These are phyloP conservation scores for Blera fallax DNA, from an alignment of 2,888 invertebrate species.

Conservation along the genomic window DNA sequence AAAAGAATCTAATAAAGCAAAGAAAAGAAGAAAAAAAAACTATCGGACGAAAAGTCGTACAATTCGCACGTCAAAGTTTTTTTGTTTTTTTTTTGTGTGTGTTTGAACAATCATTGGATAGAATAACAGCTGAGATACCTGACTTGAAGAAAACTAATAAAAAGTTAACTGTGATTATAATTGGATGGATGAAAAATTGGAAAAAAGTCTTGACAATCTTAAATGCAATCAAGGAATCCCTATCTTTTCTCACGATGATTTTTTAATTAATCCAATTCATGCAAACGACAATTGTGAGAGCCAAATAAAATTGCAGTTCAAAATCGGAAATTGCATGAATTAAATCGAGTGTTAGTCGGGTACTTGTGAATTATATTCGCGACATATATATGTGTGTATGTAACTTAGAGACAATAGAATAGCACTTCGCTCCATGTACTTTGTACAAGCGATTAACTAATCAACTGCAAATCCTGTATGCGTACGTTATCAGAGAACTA, in stretches of 20 bases:
- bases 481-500: too few species aligned
- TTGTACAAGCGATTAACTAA: too few species aligned
- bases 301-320: not conserved
- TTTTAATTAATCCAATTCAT: constrained; percentile 15
- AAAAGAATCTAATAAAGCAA: not conserved
- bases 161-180: constrained; percentile 31
- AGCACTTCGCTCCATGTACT: too few species aligned
- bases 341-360: too few species aligned
- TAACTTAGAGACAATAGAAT: too few species aligned
- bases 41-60: constrained; percentile 1
- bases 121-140: constrained; percentile 5
- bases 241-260: constrained; percentile 4
- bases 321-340: too few species aligned
- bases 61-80: not conserved
- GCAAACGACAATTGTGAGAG: not conserved
- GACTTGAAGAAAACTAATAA: constrained; percentile 15
- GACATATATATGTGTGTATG: too few species aligned
- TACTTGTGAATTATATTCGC: too few species aligned
- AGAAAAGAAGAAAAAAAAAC: not conserved
- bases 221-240: constrained; percentile 46
- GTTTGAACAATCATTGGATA: not conserved
- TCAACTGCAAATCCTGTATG: too few species aligned
- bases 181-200: not conserved
- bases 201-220: not conserved
- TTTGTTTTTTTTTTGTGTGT: not conserved